Conservation (phyloP, 2,113 vertebrate species). For the Myotis brandtii region DNA sequence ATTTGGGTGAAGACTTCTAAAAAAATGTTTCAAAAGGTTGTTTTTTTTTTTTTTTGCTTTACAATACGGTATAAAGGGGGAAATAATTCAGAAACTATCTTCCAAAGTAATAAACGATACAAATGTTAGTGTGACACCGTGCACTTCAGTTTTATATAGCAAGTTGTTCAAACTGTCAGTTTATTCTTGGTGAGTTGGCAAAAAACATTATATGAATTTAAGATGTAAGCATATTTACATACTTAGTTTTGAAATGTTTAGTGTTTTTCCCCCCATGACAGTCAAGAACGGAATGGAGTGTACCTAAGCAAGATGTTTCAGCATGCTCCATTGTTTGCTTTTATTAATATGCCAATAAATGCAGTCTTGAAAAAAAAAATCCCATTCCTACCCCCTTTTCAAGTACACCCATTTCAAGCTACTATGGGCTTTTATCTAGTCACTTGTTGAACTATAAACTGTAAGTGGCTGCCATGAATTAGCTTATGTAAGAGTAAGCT, state of each 20-base stretch:
- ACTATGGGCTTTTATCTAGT: background rate
- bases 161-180: slow-evolving; percentile 37
- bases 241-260: slow-evolving; percentile 40
- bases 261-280: slow-evolving; percentile 4
- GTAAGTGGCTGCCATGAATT: background rate
- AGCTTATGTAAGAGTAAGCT: background rate
- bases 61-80: slow-evolving; percentile 12
- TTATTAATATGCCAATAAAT: slow-evolving; percentile 18
- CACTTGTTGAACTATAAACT: background rate
- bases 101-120: slow-evolving; percentile 49
- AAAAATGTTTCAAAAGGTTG: background rate
- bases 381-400: slow-evolving; percentile 1
- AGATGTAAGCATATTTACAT: slow-evolving; percentile 60
- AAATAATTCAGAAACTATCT: slow-evolving; percentile 57
- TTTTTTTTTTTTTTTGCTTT: background rate
- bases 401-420: slow-evolving; percentile 60
- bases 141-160: slow-evolving; percentile 53
- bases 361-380: background rate
- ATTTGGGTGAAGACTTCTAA: slow-evolving; percentile 24
- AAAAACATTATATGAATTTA: slow-evolving; percentile 32
- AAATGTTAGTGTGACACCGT: slow-evolving; percentile 22
- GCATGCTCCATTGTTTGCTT: slow-evolving; percentile 32
- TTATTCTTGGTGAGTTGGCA: slow-evolving; percentile 45
- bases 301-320: background rate
- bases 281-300: background rate